Evolutionary conservation across 2,113 vertebrate species (phyloP).

Genomic region (Sakesphorus luctuosus): DNA sequence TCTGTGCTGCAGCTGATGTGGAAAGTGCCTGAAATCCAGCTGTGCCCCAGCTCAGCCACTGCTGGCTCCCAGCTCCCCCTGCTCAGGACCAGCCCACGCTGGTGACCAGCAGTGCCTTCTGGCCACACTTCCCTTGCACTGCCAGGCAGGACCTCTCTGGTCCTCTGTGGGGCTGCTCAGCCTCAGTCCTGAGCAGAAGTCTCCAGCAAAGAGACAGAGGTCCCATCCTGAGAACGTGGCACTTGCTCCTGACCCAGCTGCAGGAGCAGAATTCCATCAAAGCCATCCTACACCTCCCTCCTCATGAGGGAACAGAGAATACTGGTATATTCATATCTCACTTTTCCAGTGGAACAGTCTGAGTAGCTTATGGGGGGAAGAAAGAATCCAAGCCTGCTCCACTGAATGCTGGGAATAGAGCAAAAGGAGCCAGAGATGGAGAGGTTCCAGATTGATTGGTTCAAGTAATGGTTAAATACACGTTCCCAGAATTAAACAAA

Average conservation of each 20-base stretch:
- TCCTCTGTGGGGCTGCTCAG: background rate
- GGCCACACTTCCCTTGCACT: background rate
- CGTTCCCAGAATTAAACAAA: background rate
- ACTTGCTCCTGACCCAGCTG: background rate
- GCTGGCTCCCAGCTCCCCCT: background rate
- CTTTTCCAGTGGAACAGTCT: background rate
- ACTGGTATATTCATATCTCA: background rate
- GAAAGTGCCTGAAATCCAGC: background rate
- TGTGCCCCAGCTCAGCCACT: background rate
- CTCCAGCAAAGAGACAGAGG: background rate
- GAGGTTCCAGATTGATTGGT: background rate
- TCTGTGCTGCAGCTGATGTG: background rate
- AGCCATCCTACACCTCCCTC: background rate
- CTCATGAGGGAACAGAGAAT: background rate
- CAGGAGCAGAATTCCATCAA: background rate
- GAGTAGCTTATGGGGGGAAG: background rate
- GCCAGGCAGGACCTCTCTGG: background rate
- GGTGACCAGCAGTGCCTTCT: background rate
- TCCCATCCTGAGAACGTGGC: background rate
- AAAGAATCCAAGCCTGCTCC: background rate
- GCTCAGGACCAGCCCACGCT: background rate
- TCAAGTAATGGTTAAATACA: slow-evolving; percentile 11
- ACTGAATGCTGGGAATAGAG: background rate
- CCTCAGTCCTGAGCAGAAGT: background rate
- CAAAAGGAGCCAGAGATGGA: background rate